Conservation (phyloP, 2,113 vertebrate genomes). For the rabbit (Oryctolagus cuniculus) region DNA sequence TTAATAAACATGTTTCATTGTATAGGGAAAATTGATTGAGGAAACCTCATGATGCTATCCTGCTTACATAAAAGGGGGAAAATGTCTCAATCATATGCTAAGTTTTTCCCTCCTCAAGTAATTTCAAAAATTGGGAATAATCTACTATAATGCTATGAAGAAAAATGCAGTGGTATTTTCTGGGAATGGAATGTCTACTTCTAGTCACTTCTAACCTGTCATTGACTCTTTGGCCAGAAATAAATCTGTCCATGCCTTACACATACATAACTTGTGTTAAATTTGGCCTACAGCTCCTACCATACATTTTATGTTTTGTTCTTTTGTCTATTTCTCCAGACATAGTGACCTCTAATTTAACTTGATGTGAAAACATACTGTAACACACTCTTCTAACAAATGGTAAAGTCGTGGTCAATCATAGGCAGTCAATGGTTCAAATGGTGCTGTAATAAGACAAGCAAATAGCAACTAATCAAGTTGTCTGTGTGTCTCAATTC, state of each 20-base stretch:
- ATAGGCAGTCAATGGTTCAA: too few species aligned
- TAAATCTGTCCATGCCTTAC: not conserved
- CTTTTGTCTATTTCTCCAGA: too few species aligned
- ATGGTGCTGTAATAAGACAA: too few species aligned
- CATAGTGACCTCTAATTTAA: too few species aligned
- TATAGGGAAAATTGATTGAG: not conserved
- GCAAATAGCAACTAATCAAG: too few species aligned
- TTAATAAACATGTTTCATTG: not conserved
- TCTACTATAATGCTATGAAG: not conserved
- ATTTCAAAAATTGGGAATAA: not conserved
- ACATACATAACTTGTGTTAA: not conserved
- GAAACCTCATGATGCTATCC: not conserved
- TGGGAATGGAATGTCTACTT: not conserved
- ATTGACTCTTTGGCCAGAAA: not conserved
- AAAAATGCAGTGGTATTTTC: not conserved
- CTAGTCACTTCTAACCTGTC: not conserved
- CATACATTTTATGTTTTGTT: too few species aligned
- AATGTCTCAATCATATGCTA: not conserved
- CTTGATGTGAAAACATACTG: too few species aligned
- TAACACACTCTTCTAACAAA: too few species aligned
- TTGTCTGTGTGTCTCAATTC: not conserved
- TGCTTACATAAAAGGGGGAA: not conserved
- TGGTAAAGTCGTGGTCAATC: too few species aligned
- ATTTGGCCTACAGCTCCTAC: too few species aligned
- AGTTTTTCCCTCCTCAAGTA: not conserved